Evolutionary conservation across 2,113 vertebrate genomes (phyloP), one percentile per base, ranked within the genome.

Genomic region (Dasyurus viverrinus): DNA sequence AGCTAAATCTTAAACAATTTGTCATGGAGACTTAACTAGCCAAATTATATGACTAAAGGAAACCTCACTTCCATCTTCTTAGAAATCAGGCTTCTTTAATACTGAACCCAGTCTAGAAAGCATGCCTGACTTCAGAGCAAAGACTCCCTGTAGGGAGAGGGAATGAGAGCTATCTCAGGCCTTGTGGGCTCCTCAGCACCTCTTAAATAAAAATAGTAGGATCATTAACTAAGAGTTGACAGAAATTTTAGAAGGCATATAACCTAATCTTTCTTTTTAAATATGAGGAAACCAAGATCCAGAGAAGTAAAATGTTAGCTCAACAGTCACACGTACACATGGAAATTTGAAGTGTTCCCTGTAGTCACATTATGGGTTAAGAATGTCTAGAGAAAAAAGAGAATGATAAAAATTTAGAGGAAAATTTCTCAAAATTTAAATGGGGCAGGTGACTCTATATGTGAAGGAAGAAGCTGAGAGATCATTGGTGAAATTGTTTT

Each of bases 371-470:
- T 84, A 8, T 84, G 2, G 6, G 42, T 84, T 84, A 84, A 5
- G 6, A 8, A 42, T 42, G 19, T 7, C 68, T 84, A 8, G 68
- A 84, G n/a, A 84, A 84, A 42, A 84, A 42, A 84, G 19, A 84
- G 16, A 42, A 42, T 42, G 36, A 36, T 68, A 68, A 68, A 60
- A 68, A 68, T 36, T 36, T 36, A 89, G 93, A 68, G 53, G 30
- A 93, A 94, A 93, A 23, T 89, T 89, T 89, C 50, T 47, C 76
- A 26, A 93, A 94, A 94, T 47, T 89, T 22, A 92, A 94, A 92
- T 92, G 27, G 93, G 93, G 90, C 89, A 68, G 11, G 36, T 52
- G 53, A 9, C 16, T 94, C 9, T 90, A 50, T 52, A 52, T 52
- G 9, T 76, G 68, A 89, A 90, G 48, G 76, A 95, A 95, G 96